These are phyloP conservation scores for Hyla sarda DNA, from an alignment of 2,113 vertebrate genomes.

Conservation along the genomic window DNA sequence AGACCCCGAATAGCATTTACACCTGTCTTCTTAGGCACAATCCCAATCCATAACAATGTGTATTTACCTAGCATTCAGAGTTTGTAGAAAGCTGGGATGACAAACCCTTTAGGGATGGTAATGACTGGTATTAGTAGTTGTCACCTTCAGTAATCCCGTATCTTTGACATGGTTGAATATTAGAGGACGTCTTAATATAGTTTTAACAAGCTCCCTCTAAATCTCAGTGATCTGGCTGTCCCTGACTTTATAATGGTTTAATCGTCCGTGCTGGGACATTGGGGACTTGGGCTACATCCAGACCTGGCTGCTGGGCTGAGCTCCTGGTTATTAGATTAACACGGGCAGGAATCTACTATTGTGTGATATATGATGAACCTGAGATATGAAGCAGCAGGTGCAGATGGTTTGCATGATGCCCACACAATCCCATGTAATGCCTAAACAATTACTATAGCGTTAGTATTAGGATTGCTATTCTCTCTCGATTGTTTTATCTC, in stretches of 20 bases:
- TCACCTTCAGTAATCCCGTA: background rate
- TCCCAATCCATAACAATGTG: background rate
- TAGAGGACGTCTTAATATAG: background rate
- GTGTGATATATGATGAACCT: background rate
- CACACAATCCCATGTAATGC: background rate
- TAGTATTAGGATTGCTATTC: background rate
- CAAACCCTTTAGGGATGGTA: background rate
- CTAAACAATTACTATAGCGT: background rate
- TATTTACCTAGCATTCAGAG: background rate
- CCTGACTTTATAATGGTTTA: background rate
- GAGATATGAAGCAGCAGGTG: background rate
- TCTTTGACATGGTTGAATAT: background rate
- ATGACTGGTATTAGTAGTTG: background rate
- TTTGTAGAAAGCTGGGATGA: background rate
- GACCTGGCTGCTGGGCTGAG: background rate
- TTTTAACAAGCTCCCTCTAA: background rate
- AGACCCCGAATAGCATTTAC: background rate
- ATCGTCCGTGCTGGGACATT: conserved; percentile 6
- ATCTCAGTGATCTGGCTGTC: background rate
- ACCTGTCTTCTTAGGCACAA: background rate
- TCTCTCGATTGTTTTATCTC: background rate
- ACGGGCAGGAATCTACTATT: background rate
- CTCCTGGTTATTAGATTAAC: background rate
- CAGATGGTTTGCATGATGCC: background rate
- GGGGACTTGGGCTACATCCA: background rate